A percentile compares a stretch with the other conserved stretches of the same genome.
Evolutionary conservation across 2,113 vertebrate species (phyloP).

Genomic region (Myanophis thanlyinensis): DNA sequence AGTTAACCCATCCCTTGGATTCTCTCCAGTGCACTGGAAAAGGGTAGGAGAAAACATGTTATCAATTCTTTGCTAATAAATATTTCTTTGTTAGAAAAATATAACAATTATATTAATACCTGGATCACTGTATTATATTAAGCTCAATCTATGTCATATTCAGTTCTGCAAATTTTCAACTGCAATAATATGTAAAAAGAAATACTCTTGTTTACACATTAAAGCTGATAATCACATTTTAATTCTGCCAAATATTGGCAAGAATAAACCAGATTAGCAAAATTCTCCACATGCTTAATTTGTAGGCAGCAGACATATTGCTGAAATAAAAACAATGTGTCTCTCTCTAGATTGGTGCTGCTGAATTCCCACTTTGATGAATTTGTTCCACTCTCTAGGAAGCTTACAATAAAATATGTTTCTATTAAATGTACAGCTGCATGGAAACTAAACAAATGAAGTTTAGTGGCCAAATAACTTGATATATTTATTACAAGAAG

Average conservation of each 20-base stretch:
- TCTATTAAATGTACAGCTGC: neutral
- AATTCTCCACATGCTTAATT: neutral
- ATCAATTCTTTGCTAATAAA: constrained; percentile 4
- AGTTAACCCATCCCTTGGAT: too few relatives aligned
- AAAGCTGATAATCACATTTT: neutral
- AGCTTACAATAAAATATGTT: neutral
- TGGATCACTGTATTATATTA: constrained; percentile 27
- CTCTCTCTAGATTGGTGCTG: neutral
- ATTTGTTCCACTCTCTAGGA: neutral
- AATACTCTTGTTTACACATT: neutral
- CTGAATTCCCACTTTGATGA: neutral
- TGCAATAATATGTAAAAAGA: neutral
- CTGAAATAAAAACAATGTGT: neutral
- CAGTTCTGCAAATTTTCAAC: neutral
- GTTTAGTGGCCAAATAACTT: neutral
- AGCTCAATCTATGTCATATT: neutral
- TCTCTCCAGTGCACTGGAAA: too few relatives aligned
- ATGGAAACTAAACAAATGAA: neutral
- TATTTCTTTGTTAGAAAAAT: constrained; percentile 31
- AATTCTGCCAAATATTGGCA: neutral
- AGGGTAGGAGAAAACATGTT: neutral
- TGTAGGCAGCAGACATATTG: neutral
- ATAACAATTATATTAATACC: constrained; percentile 20
- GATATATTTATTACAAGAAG: neutral
- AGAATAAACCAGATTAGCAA: neutral